phyloP scores from a whole-genome alignment of 2,797 vertebrate species.

The Taeniopygia guttata region DNA sequence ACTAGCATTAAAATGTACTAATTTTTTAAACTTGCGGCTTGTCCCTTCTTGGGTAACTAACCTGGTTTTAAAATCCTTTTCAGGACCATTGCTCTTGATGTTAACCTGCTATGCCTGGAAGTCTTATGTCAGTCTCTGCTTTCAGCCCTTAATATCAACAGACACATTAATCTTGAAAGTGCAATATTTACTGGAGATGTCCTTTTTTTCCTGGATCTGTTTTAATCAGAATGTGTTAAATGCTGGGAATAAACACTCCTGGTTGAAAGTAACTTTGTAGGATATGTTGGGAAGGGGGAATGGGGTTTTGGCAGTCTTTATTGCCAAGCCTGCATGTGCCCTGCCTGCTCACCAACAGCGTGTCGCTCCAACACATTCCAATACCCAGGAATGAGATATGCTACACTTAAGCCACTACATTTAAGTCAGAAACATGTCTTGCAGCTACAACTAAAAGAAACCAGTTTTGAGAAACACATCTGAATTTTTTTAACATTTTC shows the following conservation, averaged over 20 bases:
- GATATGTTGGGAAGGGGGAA: not conserved
- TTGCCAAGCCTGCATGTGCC: not conserved
- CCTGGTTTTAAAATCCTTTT: slow-evolving; percentile 34
- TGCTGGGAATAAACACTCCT: slow-evolving; percentile 36
- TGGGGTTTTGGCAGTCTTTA: not conserved
- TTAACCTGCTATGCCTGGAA: slow-evolving; percentile 37
- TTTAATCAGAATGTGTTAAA: slow-evolving; percentile 19
- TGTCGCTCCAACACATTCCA: not conserved
- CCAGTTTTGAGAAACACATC: not conserved
- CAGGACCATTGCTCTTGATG: slow-evolving; percentile 30
- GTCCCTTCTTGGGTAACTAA: slow-evolving; percentile 61
- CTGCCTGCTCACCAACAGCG: not conserved
- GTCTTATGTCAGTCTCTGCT: slow-evolving; percentile 26
- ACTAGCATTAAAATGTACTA: slow-evolving; percentile 57
- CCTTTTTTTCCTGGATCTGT: slow-evolving; percentile 1
- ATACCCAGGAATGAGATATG: not conserved
- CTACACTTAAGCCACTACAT: not conserved
- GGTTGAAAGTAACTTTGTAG: not conserved
- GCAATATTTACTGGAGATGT: slow-evolving; percentile 51
- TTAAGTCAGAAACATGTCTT: not conserved
- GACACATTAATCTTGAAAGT: slow-evolving; percentile 31
- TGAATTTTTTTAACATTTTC: not conserved
- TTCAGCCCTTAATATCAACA: slow-evolving; percentile 14
- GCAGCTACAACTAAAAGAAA: not conserved
- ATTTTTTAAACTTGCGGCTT: slow-evolving; percentile 48